phyloP scores from a whole-genome alignment of 2,888 invertebrate species.

The Ptychoptera contaminata region DNA sequence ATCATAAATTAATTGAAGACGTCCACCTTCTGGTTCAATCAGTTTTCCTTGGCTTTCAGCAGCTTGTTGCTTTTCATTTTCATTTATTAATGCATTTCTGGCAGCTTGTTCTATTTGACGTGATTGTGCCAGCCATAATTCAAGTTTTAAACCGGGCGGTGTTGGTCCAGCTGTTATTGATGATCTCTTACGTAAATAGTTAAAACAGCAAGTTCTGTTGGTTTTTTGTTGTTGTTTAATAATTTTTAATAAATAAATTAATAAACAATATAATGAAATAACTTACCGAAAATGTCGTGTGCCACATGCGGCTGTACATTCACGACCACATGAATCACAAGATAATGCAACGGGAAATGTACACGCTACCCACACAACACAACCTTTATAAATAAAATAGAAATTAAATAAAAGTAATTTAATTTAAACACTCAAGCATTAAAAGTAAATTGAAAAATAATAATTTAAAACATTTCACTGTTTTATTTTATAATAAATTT shows the following conservation, averaged over 20 bases:
- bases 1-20: conserved; percentile 3
- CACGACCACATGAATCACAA: conserved; percentile 47
- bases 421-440: no score
- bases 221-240: not conserved
- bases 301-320: conserved; percentile 46
- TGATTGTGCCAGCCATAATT: conserved; percentile 29
- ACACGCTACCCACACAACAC: conserved; percentile 2
- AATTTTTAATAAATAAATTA: not conserved
- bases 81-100: conserved; percentile 14
- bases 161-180: conserved; percentile 11
- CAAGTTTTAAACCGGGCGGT: conserved; percentile 21
- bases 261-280: not conserved
- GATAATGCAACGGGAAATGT: conserved; percentile 24
- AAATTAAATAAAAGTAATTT: not conserved
- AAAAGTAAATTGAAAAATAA: no score
- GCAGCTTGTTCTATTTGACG: conserved; percentile 15
- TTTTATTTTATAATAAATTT: no score
- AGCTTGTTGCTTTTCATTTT: conserved; percentile 1
- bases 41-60: not conserved
- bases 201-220: conserved; percentile 45
- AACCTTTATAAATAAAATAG: conserved; percentile 2
- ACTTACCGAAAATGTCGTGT: conserved; percentile 40
- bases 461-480: no score
- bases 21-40: conserved; percentile 1
- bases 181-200: conserved; percentile 44